Evolutionary conservation across 2,113 vertebrate species (phyloP), one percentile per base, ranked within the genome.

Genomic region (Fulmarus glacialis): DNA sequence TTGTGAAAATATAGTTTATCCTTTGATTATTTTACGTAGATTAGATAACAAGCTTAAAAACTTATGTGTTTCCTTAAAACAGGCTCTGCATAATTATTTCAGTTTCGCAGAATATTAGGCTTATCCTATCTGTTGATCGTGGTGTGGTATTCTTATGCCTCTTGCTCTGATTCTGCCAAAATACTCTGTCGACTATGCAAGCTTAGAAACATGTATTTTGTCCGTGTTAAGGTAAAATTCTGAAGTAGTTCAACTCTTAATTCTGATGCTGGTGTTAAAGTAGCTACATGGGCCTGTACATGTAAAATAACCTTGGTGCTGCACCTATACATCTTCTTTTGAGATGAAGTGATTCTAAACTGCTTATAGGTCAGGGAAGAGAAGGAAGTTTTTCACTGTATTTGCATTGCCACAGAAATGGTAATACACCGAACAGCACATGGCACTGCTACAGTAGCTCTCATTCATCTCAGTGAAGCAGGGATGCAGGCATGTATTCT

Each of bases 351-450:
- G 55, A 66, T 74, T 95, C 36, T 83, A 38, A 19, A 32, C 19
- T 62, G 19, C 32, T 66, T 70, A 5, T 27, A 73, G 32, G 21
- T 58, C 9, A 73, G 42, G 50, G 32, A 77, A 70, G 40, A 81
- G 23, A 67, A 48, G 55, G 40, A 78, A 63, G 10, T 64, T 95
- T 82, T 88, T 29, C 22, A 8, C 19, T 83, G 63, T 32, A 5
- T 70, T 52, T 82, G 22, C 42, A 27, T 85, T 93, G 45, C 34
- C 19, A 19, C 45, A 66, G 71, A 42, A 80, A 12, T 8, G 4
- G 21, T 29, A 21, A 67, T 53, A 27, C 9, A 40, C 11, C 13
- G 17, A 21, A 19, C 19, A 81, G 23, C 67, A 23, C 0, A 0
- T 70, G 40, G 29, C 38, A 45, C 30, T 83, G 55, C 67, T 89